Evolutionary conservation across 2,888 invertebrate genomes (phyloP), one percentile per base, ranked within the genome.

Genomic region (Callyntrura sp.): DNA sequence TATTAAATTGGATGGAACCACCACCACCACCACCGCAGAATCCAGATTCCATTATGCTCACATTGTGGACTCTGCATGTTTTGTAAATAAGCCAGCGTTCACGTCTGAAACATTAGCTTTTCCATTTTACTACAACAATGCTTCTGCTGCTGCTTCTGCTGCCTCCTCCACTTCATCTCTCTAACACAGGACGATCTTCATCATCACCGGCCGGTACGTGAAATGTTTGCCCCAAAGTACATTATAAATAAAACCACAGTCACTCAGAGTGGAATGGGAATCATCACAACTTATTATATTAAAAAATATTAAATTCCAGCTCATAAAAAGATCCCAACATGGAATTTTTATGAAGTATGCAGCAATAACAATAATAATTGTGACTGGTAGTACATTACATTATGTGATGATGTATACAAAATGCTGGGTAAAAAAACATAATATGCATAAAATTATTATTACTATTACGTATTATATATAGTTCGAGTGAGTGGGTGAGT

Each of bases 221-320:
- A 84, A 81, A 87, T 87, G 60, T 87, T 81, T 79, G 86, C 43
- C 20, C 45, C 57, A n/a, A 60, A 76, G 20, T 82, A 82, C 73
- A 55, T 78, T 78, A 83, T 84, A 86, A 86, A 88, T 88, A 78
- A 88, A 83, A 85, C 79, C 65, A 45, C 82, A 82, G 35, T 23
- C 51, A n/a, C n/a, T n/a, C n/a, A n/a, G n/a, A 62, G 60, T 11
- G 73, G 35, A 2, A 85, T 81, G 89, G 60, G 70, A 70, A 85
- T 90, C 81, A 88, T 88, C 65, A 85, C 78, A 81, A 85, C 73
- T 84, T 76, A 89, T 84, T 83, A 84, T 81, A 89, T 84, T 83
- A 88, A 83, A 88, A 89, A 85, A 85, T 90, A 90, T 90, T 85
- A 81, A 90, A 90, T 90, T 90, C 90, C 90, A 90, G 82, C 90